These are phyloP conservation scores for Anthoscopus minutus DNA, from an alignment of 2,113 vertebrate species.

Conservation along the genomic window DNA sequence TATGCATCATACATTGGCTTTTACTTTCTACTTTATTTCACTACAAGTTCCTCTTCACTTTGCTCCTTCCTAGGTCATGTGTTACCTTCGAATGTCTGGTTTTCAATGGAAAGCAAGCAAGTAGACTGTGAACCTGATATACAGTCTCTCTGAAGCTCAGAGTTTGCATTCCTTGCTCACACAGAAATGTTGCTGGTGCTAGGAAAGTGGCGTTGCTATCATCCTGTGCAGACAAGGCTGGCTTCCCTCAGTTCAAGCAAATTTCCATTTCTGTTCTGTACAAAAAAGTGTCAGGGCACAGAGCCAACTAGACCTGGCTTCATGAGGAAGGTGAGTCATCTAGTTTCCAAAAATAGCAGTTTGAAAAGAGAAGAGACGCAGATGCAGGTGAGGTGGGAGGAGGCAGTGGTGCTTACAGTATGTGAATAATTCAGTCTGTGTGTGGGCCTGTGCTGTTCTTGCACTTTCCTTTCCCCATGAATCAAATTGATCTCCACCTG, in stretches of 20 bases:
- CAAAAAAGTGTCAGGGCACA: not conserved
- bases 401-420: not conserved
- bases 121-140: not conserved
- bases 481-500: not conserved
- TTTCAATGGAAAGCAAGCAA: not conserved
- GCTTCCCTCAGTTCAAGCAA: not conserved
- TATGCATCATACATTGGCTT: not conserved
- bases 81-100: not conserved
- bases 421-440: not conserved
- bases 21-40: not conserved
- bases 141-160: not conserved
- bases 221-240: not conserved
- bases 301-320: conserved; percentile 4
- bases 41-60: not conserved
- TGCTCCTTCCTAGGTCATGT: not conserved
- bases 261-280: not conserved
- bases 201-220: not conserved
- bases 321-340: not conserved
- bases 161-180: not conserved
- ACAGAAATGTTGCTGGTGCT: not conserved
- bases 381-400: not conserved
- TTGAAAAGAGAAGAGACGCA: not conserved
- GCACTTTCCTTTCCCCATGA: not conserved
- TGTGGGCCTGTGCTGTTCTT: not conserved
- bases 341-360: not conserved